Evolutionary conservation across 2,113 vertebrate species (phyloP).

Genomic region (Setophaga petechia): DNA sequence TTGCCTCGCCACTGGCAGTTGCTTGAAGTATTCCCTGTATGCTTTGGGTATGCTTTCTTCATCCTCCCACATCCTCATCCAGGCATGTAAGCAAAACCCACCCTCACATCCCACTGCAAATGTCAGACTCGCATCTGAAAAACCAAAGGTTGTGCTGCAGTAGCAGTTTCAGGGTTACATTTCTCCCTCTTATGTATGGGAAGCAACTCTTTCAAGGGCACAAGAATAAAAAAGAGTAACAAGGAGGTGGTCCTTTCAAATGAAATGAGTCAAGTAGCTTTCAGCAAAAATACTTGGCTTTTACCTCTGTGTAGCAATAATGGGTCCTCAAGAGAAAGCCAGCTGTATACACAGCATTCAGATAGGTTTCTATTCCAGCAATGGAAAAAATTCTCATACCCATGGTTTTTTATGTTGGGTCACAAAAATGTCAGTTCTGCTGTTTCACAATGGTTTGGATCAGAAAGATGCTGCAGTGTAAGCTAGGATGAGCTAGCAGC

Average conservation of each 20-base stretch:
- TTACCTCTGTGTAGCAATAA: neutral
- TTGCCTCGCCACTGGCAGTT: neutral
- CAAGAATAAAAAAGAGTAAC: neutral
- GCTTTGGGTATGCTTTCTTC: neutral
- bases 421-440: neutral
- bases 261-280: neutral
- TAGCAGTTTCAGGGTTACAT: neutral
- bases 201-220: neutral
- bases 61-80: neutral
- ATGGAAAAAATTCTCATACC: neutral
- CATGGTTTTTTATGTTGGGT: accelerated
- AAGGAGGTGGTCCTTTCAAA: neutral
- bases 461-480: neutral
- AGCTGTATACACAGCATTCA: neutral
- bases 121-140: neutral
- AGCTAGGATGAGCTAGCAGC: neutral
- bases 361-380: neutral
- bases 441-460: neutral
- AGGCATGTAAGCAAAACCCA: neutral
- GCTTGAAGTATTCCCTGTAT: neutral
- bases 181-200: neutral
- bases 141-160: neutral
- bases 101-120: neutral
- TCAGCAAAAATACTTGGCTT: neutral
- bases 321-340: neutral